These are phyloP conservation scores for Sciurus niger DNA, from an alignment of 2,113 vertebrate species.

Conservation along the genomic window DNA sequence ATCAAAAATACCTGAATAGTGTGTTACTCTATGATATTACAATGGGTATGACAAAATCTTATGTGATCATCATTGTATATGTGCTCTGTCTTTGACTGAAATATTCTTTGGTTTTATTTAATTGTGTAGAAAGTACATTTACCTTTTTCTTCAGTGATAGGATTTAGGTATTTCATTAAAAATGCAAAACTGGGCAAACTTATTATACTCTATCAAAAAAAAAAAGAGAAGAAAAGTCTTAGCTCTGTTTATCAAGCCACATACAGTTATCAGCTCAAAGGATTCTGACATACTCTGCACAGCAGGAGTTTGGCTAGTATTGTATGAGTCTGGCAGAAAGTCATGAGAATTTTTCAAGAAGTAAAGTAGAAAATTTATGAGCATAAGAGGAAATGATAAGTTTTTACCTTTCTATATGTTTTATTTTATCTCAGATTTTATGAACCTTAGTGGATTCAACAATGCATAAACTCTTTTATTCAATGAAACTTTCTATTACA, in stretches of 20 bases:
- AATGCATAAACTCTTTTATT: slow-evolving; percentile 42
- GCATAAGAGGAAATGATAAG: slow-evolving; percentile 30
- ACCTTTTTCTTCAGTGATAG: slow-evolving; percentile 72
- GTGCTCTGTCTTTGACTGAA: background rate
- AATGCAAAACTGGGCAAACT: slow-evolving; percentile 83
- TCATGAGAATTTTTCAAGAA: slow-evolving; percentile 77
- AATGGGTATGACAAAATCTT: background rate
- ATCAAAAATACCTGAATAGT: background rate
- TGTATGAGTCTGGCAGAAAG: slow-evolving; percentile 78
- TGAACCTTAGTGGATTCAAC: background rate
- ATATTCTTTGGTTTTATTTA: background rate
- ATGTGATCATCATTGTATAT: too few relatives aligned
- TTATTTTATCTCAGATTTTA: slow-evolving; percentile 70
- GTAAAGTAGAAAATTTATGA: slow-evolving; percentile 74
- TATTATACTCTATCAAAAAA: slow-evolving; percentile 79
- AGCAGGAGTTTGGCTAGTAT: slow-evolving; percentile 73
- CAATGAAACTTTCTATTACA: slow-evolving; percentile 10
- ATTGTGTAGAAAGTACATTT: slow-evolving; percentile 22
- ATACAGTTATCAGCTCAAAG: slow-evolving; percentile 78
- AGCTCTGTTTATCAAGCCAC: slow-evolving; percentile 75
- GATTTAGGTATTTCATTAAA: slow-evolving; percentile 80
- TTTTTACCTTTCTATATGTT: slow-evolving; percentile 70
- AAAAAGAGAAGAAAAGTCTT: slow-evolving; percentile 33
- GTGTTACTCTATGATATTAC: background rate
- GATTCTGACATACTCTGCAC: slow-evolving; percentile 78